phyloP scores from a whole-genome alignment of 2,113 vertebrate species.

The Erythrocebus patas region DNA sequence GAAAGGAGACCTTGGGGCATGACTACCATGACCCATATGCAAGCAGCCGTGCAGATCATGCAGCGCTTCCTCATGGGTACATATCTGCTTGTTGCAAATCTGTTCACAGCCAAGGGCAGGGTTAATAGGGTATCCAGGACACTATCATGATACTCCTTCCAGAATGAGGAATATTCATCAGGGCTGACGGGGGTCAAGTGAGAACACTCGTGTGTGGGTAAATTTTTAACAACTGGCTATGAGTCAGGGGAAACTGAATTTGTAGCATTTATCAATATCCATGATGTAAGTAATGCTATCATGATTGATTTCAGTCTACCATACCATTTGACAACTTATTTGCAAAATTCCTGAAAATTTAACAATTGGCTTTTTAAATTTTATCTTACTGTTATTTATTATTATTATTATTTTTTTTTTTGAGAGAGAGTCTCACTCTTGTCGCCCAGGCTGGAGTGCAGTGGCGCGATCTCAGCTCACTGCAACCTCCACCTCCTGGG shows the following conservation, averaged over 20 bases:
- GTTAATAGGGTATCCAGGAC: background rate
- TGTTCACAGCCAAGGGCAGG: background rate
- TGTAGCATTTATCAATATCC: background rate
- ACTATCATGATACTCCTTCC: background rate
- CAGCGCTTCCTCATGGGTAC: constrained; percentile 89
- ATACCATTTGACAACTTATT: background rate
- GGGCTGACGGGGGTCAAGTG: background rate
- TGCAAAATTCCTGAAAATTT: background rate
- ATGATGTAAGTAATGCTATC: background rate
- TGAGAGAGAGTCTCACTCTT: no score
- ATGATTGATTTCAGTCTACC: background rate
- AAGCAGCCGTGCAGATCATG: constrained; percentile 88
- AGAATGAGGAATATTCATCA: background rate
- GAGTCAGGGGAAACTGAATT: background rate
- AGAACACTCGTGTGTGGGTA: background rate
- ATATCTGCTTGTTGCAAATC: background rate
- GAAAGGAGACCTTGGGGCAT: constrained; percentile 82
- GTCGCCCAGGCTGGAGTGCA: no score
- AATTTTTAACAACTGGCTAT: background rate
- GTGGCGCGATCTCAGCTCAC: no score
- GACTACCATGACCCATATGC: constrained; percentile 85
- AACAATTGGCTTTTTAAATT: background rate
- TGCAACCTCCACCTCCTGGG: no score
- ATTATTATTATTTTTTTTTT: no score
- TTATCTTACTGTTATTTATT: no score